Conservation (phyloP, 1,140 invertebrate genomes). For the Phenacoccus solenopsis region DNA sequence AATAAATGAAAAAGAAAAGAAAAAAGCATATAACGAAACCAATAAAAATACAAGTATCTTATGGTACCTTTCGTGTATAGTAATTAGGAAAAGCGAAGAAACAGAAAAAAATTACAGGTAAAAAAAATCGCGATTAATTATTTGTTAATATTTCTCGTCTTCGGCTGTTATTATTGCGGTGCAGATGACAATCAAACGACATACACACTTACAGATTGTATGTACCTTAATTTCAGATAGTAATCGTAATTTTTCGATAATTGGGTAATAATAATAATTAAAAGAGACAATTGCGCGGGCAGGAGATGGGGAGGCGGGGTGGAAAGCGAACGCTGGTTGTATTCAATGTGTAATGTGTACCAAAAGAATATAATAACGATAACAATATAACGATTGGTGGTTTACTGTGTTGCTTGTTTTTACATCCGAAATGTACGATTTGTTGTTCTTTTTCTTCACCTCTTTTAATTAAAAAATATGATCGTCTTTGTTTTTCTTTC, state of each 20-base stretch:
- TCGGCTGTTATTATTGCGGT: neutral
- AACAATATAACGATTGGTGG: neutral
- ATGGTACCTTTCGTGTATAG: too few relatives aligned
- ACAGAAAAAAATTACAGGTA: neutral
- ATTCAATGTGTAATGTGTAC: too few relatives aligned
- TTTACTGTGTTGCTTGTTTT: neutral
- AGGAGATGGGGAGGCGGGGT: neutral
- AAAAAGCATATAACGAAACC: too few relatives aligned
- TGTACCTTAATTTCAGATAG: neutral
- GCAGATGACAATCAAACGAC: neutral
- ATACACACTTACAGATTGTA: neutral
- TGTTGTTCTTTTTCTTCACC: too few relatives aligned
- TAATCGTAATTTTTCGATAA: constrained; percentile 3
- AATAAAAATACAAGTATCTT: too few relatives aligned
- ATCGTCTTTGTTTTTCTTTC: neutral
- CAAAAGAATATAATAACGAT: neutral
- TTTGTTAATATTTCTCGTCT: neutral
- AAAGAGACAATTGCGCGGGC: neutral
- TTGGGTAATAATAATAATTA: neutral
- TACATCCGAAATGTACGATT: neutral
- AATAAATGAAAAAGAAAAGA: too few relatives aligned
- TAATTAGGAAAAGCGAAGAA: neutral
- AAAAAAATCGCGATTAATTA: constrained; percentile 3
- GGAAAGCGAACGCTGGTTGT: too few relatives aligned
- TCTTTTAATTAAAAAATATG: neutral